Evolutionary conservation across 2,797 vertebrate genomes (phyloP).

Genomic region (Takifugu ocellatus): DNA sequence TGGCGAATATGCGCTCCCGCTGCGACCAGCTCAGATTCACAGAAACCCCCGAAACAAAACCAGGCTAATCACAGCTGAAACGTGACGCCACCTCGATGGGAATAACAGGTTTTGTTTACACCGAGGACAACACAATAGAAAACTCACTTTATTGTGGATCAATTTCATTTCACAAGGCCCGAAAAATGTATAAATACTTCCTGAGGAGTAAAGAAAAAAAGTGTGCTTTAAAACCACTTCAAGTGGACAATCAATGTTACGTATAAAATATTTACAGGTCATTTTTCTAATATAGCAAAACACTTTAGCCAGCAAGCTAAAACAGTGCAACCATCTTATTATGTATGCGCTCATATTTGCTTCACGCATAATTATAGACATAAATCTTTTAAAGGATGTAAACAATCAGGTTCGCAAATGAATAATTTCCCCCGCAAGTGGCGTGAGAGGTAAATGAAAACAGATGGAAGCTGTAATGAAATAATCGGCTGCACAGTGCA

Average conservation of each 20-base stretch:
- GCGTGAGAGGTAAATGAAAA: not conserved
- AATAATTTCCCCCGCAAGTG: no score
- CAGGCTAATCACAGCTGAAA: slow-evolving; percentile 25
- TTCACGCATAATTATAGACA: slow-evolving; percentile 1
- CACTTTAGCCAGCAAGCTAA: slow-evolving; percentile 7
- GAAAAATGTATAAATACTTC: slow-evolving; percentile 15
- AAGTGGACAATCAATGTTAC: slow-evolving; percentile 4
- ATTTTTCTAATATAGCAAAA: slow-evolving; percentile 13
- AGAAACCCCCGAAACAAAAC: slow-evolving; percentile 44
- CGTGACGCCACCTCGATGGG: no score
- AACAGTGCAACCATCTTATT: slow-evolving; percentile 9
- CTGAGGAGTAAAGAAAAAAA: slow-evolving; percentile 14
- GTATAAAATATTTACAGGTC: slow-evolving; percentile 10
- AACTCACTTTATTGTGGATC: slow-evolving; percentile 23
- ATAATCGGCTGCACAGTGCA: not conserved
- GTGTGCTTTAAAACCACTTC: not conserved
- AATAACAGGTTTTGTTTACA: slow-evolving; percentile 2
- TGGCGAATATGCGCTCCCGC: slow-evolving; percentile 46
- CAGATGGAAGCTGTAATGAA: not conserved
- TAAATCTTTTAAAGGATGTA: not conserved
- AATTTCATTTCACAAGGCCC: slow-evolving; percentile 13
- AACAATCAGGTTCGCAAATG: not conserved
- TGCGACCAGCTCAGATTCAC: slow-evolving; percentile 44
- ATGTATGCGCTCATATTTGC: not conserved
- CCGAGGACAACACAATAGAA: slow-evolving; percentile 8